Conservation (phyloP, 2,888 invertebrate species). For the Nomada fucata region DNA sequence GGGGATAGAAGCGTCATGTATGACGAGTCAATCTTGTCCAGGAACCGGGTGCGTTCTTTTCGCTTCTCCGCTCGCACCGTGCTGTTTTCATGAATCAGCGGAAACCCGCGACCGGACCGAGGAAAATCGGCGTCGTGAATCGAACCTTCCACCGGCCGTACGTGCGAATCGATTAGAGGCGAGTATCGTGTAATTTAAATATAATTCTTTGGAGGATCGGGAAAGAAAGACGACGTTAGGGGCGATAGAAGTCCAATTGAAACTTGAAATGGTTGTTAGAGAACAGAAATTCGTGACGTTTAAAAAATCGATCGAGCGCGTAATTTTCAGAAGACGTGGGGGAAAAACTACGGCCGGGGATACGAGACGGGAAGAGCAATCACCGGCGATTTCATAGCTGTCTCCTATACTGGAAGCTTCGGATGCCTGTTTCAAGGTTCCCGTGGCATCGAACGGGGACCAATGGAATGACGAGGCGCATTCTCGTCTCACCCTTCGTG, state of each 20-base stretch:
- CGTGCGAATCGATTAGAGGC: constrained; percentile 36
- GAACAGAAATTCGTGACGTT: neutral
- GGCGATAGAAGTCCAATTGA: too few species aligned
- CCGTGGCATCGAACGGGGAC: constrained; percentile 68
- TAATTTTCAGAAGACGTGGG: constrained; percentile 5
- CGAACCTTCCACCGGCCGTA: neutral
- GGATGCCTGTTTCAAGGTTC: constrained; percentile 78
- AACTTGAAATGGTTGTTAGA: neutral
- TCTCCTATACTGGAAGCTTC: constrained; percentile 74
- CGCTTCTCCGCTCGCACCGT: constrained; percentile 26
- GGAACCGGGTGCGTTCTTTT: constrained; percentile 45
- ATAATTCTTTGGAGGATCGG: neutral
- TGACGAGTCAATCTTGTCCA: constrained; percentile 80
- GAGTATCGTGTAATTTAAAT: neutral
- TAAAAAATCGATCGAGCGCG: neutral
- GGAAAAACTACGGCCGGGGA: constrained; percentile 32
- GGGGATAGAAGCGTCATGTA: constrained; percentile 75
- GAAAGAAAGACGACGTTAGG: too few species aligned
- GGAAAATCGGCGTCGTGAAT: constrained; percentile 50
- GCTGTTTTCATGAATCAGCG: constrained; percentile 82
- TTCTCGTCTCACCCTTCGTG: constrained; percentile 72
- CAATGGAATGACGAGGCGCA: constrained; percentile 79
- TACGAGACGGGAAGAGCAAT: constrained; percentile 76
- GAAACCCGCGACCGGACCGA: constrained; percentile 75
- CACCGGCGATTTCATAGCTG: constrained; percentile 82